Base-by-base conservation (phyloP, 2,888 invertebrate species). In the Sesamia inferens region DNA sequence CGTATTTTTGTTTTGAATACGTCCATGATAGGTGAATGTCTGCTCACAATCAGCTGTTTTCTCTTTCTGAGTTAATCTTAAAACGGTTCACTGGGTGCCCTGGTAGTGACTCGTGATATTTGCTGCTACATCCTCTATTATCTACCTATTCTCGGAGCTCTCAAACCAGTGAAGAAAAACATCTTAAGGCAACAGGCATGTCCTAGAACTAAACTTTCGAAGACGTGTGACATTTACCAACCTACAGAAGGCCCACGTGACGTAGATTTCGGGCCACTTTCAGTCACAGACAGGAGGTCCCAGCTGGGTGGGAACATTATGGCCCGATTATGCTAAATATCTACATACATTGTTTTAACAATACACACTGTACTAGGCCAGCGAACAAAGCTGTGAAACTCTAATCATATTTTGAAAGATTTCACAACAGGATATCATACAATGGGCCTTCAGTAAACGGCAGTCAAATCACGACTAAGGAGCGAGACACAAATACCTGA, bases 41-140 rank as follows among this genome's bases (percentile, higher is more conserved):
- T 57, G 13, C 22, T 31, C 44, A 58, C 24, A 69, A 70, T 55
- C 70, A 48, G 78, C 13, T 51, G 24, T 69, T 79, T 71, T 71
- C 44, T 70, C 24, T 58, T 31, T 39, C 1, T 76, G 19, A 51
- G n/a, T 47, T 51, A 19, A 76, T 68, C 39, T 68, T 13, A n/a
- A 48, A 68, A 54, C 47, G 69, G 78, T 55, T 68, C 61, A 68
- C 22, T 61, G 19, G n/a, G 5, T 7, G n/a, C 24, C 42, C 14
- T 22, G 14, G 47, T 73, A 10, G 16, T 24, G 16, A 48, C 31
- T 31, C 31, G 13, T 24, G 22, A 57, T 70, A 55, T 57, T 39
- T 19, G 39, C 39, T 39, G 39, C 4, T 39, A 39, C 7, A 7
- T 7, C 16, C 63, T 31, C 8, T 24, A 14, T 59, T 16, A 24